These are phyloP conservation scores for Amphiprion ocellaris DNA, from an alignment of 2,113 vertebrate species.

Conservation along the genomic window DNA sequence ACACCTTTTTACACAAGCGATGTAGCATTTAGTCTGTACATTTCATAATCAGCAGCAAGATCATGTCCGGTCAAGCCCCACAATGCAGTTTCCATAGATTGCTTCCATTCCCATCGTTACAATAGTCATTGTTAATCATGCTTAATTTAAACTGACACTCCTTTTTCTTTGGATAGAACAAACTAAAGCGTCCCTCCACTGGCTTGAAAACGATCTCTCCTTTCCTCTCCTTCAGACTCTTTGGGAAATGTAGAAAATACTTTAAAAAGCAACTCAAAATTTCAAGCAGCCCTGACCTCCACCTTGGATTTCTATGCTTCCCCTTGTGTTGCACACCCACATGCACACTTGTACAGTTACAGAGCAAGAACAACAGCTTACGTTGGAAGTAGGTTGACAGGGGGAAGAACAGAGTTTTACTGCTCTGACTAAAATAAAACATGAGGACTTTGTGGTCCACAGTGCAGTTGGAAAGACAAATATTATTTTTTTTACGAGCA, in stretches of 20 bases:
- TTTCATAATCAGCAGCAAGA: background rate
- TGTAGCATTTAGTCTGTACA: background rate
- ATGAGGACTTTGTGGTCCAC: conserved; percentile 85
- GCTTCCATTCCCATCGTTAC: too few relatives aligned
- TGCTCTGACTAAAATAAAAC: conserved; percentile 84
- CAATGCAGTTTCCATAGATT: too few relatives aligned
- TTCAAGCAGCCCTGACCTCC: conserved; percentile 70
- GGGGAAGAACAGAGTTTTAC: conserved; percentile 82
- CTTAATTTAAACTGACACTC: too few relatives aligned
- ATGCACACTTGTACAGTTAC: conserved; percentile 37
- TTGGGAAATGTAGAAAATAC: conserved; percentile 45
- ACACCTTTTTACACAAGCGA: background rate
- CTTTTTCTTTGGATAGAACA: too few relatives aligned
- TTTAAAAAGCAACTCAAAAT: conserved; percentile 48
- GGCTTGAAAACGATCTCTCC: background rate
- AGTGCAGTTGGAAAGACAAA: conserved; percentile 89
- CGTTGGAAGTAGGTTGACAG: conserved; percentile 61
- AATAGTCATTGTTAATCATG: too few relatives aligned
- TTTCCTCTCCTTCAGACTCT: background rate
- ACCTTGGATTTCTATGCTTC: conserved; percentile 58
- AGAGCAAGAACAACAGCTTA: conserved; percentile 70
- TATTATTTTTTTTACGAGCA: conserved; percentile 86
- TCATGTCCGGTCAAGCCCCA: too few relatives aligned
- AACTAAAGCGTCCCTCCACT: background rate
- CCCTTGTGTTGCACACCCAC: conserved; percentile 14